Percentiles rank a stretch among this genome's conserved stretches.
These are phyloP conservation scores for Strix uralensis DNA, from an alignment of 2,113 vertebrate genomes.

Conservation along the genomic window DNA sequence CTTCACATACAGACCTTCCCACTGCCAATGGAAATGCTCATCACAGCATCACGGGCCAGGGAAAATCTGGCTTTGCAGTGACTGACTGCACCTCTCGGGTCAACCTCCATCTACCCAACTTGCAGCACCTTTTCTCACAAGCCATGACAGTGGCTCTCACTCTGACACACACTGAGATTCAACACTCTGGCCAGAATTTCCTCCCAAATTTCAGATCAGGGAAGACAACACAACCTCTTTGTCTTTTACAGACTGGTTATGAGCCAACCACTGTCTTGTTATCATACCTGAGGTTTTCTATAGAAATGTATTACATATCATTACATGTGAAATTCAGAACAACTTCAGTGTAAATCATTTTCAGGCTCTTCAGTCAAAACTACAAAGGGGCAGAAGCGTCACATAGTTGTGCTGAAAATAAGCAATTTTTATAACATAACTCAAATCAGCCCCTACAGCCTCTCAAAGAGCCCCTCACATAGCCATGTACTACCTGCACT, in stretches of 20 bases:
- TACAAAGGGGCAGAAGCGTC: background rate
- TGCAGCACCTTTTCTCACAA: background rate
- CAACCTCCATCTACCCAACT: background rate
- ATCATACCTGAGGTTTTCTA: background rate
- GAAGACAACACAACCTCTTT: background rate
- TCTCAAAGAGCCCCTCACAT: background rate
- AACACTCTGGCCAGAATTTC: background rate
- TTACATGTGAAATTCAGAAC: background rate
- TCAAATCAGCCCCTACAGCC: background rate
- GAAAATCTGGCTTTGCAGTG: background rate
- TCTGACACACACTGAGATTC: background rate
- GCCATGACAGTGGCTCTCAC: accelerated
- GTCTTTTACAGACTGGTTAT: background rate
- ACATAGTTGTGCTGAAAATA: background rate
- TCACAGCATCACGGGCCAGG: background rate
- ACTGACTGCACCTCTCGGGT: background rate
- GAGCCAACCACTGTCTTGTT: background rate
- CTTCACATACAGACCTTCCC: background rate
- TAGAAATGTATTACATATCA: background rate
- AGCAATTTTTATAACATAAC: background rate
- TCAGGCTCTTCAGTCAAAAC: background rate
- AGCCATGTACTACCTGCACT: background rate
- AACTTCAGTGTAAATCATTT: background rate
- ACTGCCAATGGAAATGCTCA: background rate
- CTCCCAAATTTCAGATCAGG: background rate